These are phyloP conservation scores for Tympanoctomys barrerae DNA, from an alignment of 2,797 vertebrate species.

Conservation along the genomic window DNA sequence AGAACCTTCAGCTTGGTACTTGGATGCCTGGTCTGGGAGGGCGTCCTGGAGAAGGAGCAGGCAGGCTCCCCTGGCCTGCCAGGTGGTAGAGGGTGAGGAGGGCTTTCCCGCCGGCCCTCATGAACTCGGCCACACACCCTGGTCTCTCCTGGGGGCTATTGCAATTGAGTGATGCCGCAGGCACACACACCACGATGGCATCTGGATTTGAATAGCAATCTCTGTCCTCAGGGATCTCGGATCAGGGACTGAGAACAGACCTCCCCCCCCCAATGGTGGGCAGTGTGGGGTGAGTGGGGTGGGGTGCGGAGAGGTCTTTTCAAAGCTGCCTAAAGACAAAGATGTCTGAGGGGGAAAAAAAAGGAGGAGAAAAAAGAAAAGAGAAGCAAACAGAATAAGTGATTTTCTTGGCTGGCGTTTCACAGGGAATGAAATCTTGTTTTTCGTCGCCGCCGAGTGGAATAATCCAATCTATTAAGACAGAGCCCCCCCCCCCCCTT, in stretches of 20 bases:
- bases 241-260: not conserved
- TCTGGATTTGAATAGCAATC: not conserved
- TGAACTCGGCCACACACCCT: not conserved
- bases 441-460: conserved; percentile 84
- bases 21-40: not conserved
- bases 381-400: conserved; percentile 68
- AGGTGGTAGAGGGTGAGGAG: not conserved
- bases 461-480: conserved; percentile 89
- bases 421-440: conserved; percentile 88
- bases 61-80: too few relatives aligned
- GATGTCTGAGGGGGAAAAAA: conserved; percentile 74
- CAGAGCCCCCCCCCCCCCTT: conserved; percentile 85
- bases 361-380: conserved; percentile 25
- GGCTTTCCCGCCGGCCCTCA: not conserved
- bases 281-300: not conserved
- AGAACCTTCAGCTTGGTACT: not conserved
- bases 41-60: conserved; percentile 48
- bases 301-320: not conserved
- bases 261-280: not conserved
- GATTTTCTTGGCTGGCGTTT: conserved; percentile 87
- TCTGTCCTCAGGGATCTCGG: not conserved
- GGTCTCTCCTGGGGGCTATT: not conserved
- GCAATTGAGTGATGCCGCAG: not conserved
- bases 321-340: conserved; percentile 77
- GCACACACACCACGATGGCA: not conserved